A percentile compares a stretch with the other conserved stretches of the same genome.
Conservation (phyloP, 1,140 invertebrate genomes). For the Dermatophagoides farinae region DNA sequence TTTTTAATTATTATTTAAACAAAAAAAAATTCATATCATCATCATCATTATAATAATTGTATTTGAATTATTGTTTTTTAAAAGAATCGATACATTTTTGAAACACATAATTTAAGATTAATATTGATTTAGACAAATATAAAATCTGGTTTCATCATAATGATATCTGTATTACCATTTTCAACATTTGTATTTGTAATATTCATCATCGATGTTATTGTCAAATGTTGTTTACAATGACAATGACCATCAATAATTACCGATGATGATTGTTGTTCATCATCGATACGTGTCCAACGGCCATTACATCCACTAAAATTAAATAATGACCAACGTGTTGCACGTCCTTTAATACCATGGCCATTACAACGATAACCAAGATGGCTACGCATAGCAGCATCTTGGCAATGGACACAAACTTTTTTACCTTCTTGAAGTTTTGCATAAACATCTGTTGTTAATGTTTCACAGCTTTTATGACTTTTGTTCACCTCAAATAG, state of each 20-base stretch:
- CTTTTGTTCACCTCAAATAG: conserved; percentile 52
- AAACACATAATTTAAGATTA: no score
- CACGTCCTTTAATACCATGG: conserved; percentile 44
- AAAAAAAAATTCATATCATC: no score
- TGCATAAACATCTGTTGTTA: conserved; percentile 35
- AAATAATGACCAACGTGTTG: conserved; percentile 51
- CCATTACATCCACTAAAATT: conserved; percentile 55
- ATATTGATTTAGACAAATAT: neutral
- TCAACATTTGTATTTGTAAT: no score
- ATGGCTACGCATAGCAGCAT: conserved; percentile 43
- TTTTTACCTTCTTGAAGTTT: conserved; percentile 44
- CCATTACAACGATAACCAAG: conserved; percentile 54
- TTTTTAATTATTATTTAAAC: no score
- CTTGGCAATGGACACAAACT: conserved; percentile 50
- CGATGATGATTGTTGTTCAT: neutral
- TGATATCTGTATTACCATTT: neutral
- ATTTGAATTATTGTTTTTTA: no score
- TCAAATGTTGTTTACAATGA: neutral
- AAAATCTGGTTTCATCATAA: neutral
- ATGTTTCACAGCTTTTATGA: conserved; percentile 45
- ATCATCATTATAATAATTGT: no score
- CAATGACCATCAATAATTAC: neutral
- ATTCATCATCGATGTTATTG: no score
- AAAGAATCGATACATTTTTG: no score
- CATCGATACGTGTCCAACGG: conserved; percentile 41